Evolutionary conservation across 2,888 invertebrate species (phyloP), one percentile per base, ranked within the genome.

Genomic region (Diaprepes abbreviatus): DNA sequence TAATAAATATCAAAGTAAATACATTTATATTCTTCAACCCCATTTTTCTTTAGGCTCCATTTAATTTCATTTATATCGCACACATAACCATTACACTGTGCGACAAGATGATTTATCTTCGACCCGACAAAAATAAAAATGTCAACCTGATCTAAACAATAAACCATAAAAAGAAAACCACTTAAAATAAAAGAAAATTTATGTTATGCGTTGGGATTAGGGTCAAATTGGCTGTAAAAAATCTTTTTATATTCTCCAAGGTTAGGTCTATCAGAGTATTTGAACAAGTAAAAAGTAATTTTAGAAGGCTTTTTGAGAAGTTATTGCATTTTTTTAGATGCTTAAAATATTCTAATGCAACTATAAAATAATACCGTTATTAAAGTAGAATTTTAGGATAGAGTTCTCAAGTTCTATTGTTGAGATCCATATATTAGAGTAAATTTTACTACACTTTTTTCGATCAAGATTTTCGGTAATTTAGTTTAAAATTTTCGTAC

Each of bases 21-120:
- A 43, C n/a, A n/a, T 43, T 43, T 43, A 21, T 21, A 21, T 21
- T 43, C n/a, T 2, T 9, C 21, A 3, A 21, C 6, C n/a, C 9
- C 14, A 50, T 50, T 9, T 14, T 28, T 50, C 14, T 28, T 31
- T 28, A 16, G 12, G 28, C 28, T 50, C 16, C 48, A 50, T 50
- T 50, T 50, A 50, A 50, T 50, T 50, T 16, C 14, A 28, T 50
- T 50, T 50, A 50, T 50, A 9, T 50, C 48, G 1, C 48, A 16
- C 48, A 50, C 31, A 28, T 50, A 14, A 28, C 28, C 28, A 50
- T 50, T 50, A 50, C 48, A 24, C 14, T 28, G 16, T 28, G 16
- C 28, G 48, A 50, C 48, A 50, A 7, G 28, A 28, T 50, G 16
- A 50, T 50, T 50, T 50, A 50, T 28, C 48, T 14, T 50, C 3